Conservation (phyloP, 2,888 invertebrate genomes). For the Macrosoma leucophasiata region DNA sequence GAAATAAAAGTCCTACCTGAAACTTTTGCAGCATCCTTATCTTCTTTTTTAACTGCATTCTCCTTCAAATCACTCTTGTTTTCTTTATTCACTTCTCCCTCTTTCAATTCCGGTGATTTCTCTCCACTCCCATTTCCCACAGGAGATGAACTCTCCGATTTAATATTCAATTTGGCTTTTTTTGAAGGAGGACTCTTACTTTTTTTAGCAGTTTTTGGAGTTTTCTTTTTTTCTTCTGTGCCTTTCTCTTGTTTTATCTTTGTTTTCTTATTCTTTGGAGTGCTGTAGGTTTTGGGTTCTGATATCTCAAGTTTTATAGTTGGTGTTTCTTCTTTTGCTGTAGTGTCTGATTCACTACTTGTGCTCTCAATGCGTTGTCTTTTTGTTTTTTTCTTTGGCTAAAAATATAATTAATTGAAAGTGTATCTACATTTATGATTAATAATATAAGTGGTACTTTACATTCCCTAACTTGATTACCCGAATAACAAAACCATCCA, state of each 20-base stretch:
- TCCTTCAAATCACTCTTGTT: constrained; percentile 10
- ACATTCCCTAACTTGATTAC: no score
- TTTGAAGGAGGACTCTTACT: constrained; percentile 15
- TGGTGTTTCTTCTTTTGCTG: constrained; percentile 25
- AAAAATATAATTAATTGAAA: no score
- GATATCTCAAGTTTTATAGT: constrained; percentile 35
- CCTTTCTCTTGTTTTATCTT: constrained; percentile 24
- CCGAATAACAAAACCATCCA: no score
- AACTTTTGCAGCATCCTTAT: constrained; percentile 26
- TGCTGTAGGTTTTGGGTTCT: constrained; percentile 44
- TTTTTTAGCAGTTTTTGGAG: constrained; percentile 12
- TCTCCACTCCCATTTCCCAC: not conserved
- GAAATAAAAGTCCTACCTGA: constrained; percentile 41
- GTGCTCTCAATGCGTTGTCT: constrained; percentile 59
- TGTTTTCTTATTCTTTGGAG: constrained; percentile 43
- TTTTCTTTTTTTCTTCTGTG: constrained; percentile 19
- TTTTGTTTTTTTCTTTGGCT: constrained; percentile 51
- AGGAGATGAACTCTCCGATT: constrained; percentile 4
- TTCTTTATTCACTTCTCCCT: constrained; percentile 14
- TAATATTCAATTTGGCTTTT: constrained; percentile 6
- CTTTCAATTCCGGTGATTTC: constrained; percentile 2
- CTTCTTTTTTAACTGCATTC: constrained; percentile 19
- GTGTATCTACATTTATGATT: no score
- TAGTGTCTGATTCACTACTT: constrained; percentile 44
- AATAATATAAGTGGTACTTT: no score